Percentiles rank a stretch among this genome's conserved stretches.
These are phyloP conservation scores for Erethizon dorsatum DNA, from an alignment of 2,797 vertebrate genomes.

Conservation along the genomic window DNA sequence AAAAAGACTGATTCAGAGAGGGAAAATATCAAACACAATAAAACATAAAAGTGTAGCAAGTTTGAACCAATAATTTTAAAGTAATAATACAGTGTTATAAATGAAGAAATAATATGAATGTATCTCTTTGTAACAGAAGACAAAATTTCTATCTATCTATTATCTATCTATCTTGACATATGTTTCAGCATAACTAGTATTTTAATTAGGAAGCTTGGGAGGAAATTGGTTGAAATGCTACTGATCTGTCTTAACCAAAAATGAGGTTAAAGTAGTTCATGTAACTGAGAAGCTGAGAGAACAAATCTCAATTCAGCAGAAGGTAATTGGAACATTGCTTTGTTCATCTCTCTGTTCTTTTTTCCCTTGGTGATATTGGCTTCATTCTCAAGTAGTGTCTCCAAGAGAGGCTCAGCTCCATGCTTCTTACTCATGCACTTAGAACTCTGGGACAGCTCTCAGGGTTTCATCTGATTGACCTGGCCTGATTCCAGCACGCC, in stretches of 20 bases:
- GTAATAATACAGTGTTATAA: slow-evolving; percentile 17
- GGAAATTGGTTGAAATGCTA: background rate
- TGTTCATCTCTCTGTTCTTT: background rate
- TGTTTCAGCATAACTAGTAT: background rate
- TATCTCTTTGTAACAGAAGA: background rate
- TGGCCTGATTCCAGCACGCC: background rate
- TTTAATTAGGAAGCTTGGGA: background rate
- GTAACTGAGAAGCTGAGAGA: background rate
- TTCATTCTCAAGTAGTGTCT: background rate
- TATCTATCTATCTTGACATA: background rate
- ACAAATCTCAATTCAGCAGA: background rate
- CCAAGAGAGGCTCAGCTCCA: background rate
- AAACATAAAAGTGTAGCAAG: background rate
- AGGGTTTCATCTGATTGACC: background rate
- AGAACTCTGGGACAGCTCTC: background rate
- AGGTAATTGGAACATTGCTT: background rate
- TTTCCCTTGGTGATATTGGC: background rate
- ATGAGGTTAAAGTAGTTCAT: background rate
- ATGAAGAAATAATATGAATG: slow-evolving; percentile 33
- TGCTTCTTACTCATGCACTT: background rate
- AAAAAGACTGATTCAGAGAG: background rate
- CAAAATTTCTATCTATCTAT: background rate
- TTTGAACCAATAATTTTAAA: background rate
- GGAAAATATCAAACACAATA: background rate
- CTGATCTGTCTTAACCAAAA: background rate